These are phyloP conservation scores for Eristalis intricaria DNA, from an alignment of 2,888 invertebrate genomes.

Conservation along the genomic window DNA sequence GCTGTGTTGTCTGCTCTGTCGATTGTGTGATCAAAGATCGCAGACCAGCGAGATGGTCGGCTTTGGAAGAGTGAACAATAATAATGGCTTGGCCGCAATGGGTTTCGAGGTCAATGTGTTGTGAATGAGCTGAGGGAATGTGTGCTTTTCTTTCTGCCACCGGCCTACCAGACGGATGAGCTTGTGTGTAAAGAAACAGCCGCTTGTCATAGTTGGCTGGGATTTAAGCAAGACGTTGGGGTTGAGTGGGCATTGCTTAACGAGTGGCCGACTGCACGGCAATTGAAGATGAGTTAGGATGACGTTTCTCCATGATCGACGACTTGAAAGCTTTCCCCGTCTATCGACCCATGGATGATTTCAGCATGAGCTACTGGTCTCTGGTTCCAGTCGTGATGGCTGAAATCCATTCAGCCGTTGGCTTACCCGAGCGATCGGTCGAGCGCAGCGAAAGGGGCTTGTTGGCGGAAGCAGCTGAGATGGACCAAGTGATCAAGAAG, in stretches of 20 bases:
- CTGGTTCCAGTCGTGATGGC: too few relatives aligned
- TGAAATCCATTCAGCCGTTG: too few relatives aligned
- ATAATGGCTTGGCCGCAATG: slow-evolving; percentile 29
- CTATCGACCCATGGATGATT: not conserved
- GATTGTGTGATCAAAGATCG: slow-evolving; percentile 7
- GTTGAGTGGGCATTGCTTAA: not conserved
- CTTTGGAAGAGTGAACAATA: slow-evolving; percentile 15
- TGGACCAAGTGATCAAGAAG: too few relatives aligned
- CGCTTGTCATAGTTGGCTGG: not conserved
- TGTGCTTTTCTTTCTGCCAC: not conserved
- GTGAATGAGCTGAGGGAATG: slow-evolving; percentile 7
- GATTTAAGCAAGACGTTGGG: not conserved
- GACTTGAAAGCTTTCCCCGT: not conserved
- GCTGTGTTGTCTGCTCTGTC: not conserved
- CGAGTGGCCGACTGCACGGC: too few relatives aligned
- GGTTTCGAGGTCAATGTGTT: slow-evolving; percentile 41
- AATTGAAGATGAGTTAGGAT: too few relatives aligned
- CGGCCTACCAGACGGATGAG: not conserved
- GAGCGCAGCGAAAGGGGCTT: too few relatives aligned
- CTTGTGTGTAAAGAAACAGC: not conserved
- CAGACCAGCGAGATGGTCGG: slow-evolving; percentile 9
- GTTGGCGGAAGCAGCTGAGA: too few relatives aligned
- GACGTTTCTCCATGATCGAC: not conserved
- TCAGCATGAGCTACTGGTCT: not conserved
- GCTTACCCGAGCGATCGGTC: too few relatives aligned